Percentiles rank a stretch among this genome's conserved stretches.
phyloP scores from a whole-genome alignment of 2,797 vertebrate genomes.

The Chelon labrosus region DNA sequence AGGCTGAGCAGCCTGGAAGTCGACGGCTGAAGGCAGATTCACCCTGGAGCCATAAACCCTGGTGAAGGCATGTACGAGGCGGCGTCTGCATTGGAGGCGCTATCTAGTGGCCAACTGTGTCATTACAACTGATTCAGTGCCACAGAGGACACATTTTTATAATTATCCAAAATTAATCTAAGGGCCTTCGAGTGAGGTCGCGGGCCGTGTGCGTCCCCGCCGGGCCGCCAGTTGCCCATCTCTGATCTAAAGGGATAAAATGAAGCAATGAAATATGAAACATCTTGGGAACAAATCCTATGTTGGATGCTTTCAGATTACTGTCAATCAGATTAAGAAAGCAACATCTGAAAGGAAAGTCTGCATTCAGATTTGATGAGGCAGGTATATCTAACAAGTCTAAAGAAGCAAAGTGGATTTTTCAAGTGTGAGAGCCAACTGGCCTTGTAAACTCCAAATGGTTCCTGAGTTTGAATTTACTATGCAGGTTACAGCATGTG shows the following conservation, averaged over 20 bases:
- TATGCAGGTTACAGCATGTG: background rate
- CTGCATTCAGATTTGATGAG: slow-evolving; percentile 4
- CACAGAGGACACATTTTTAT: too few species aligned
- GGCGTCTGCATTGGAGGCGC: too few species aligned
- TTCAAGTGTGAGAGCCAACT: slow-evolving; percentile 11
- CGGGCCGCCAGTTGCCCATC: too few species aligned
- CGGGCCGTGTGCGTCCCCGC: too few species aligned
- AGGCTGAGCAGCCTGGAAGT: too few species aligned
- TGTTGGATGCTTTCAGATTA: background rate
- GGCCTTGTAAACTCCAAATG: background rate
- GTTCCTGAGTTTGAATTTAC: slow-evolving; percentile 14
- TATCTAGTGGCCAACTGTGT: too few species aligned
- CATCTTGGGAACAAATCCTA: background rate
- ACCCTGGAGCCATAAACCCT: too few species aligned
- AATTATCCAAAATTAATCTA: too few species aligned
- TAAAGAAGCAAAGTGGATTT: background rate
- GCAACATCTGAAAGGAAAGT: background rate
- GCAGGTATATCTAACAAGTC: background rate
- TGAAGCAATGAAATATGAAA: background rate
- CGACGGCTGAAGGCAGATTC: too few species aligned
- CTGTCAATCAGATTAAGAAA: background rate
- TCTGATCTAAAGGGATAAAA: background rate
- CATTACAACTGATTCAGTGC: too few species aligned
- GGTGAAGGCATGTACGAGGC: too few species aligned
- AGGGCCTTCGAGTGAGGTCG: too few species aligned